Conservation (phyloP, 2,113 vertebrate species). For the Micronycteris hirsuta region DNA sequence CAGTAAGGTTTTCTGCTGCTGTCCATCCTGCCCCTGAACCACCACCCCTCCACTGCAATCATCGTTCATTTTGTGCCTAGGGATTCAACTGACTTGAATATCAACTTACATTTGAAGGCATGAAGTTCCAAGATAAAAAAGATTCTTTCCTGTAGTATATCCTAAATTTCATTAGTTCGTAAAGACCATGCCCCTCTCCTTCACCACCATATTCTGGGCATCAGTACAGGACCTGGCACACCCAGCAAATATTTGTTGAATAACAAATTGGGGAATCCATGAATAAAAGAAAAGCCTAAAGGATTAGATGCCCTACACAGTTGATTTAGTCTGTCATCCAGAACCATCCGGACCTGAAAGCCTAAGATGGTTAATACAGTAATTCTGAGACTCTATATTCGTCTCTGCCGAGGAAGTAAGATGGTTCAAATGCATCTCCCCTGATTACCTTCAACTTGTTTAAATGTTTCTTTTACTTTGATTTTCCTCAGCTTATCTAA, state of each 20-base stretch:
- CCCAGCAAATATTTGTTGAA: neutral
- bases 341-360: neutral
- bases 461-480: slow-evolving; percentile 30
- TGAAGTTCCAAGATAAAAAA: neutral
- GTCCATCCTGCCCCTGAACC: neutral
- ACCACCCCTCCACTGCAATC: neutral
- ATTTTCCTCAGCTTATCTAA: neutral
- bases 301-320: neutral
- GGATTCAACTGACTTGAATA: neutral
- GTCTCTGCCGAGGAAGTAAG: neutral
- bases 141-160: neutral
- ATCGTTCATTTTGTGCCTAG: neutral
- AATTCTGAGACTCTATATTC: neutral
- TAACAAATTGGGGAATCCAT: neutral
- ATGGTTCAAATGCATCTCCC: neutral
- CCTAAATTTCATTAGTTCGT: neutral
- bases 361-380: neutral
- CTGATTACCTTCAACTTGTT: neutral
- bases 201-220: neutral
- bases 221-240: neutral
- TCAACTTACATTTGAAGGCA: neutral
- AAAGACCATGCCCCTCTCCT: neutral
- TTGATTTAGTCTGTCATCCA: neutral
- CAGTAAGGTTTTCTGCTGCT: neutral
- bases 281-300: slow-evolving; percentile 4